These are phyloP conservation scores for Myoxocephalus aenaeus DNA, from an alignment of 2,797 vertebrate species.

Conservation along the genomic window DNA sequence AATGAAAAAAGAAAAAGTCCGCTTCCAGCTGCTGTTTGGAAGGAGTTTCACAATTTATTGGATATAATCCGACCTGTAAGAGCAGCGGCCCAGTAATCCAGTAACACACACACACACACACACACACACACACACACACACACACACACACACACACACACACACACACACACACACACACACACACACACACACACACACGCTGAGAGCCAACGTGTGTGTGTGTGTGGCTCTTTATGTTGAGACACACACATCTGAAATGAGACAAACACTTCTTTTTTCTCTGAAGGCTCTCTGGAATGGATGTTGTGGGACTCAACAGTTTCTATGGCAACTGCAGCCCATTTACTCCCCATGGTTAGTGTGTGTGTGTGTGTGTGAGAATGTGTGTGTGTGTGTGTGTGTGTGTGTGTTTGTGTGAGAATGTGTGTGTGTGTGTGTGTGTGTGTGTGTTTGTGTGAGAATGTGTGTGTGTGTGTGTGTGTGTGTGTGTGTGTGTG, in stretches of 20 bases:
- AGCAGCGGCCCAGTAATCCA: slow-evolving; percentile 61
- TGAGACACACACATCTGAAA: slow-evolving; percentile 65
- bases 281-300: slow-evolving; percentile 77
- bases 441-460: slow-evolving; percentile 1
- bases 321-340: slow-evolving; percentile 85
- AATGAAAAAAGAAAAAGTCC: too few species aligned
- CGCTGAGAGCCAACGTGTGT: not conserved
- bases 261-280: slow-evolving; percentile 79
- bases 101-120: not conserved
- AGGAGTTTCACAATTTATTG: too few species aligned
- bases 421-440: too few species aligned
- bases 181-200: not conserved
- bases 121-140: too few species aligned
- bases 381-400: slow-evolving; percentile 33
- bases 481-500: slow-evolving; percentile 20
- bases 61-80: slow-evolving; percentile 71
- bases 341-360: slow-evolving; percentile 74
- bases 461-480: slow-evolving; percentile 13
- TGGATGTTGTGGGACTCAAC: slow-evolving; percentile 77
- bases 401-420: slow-evolving; percentile 54
- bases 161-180: too few species aligned
- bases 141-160: too few species aligned
- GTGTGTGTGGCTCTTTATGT: slow-evolving; percentile 39
- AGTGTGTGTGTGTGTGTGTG: slow-evolving; percentile 48
- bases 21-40: too few species aligned